A percentile compares a stretch with the other conserved stretches of the same genome.
These are phyloP conservation scores for Clivina fossor DNA, from an alignment of 2,888 invertebrate genomes.

Conservation along the genomic window DNA sequence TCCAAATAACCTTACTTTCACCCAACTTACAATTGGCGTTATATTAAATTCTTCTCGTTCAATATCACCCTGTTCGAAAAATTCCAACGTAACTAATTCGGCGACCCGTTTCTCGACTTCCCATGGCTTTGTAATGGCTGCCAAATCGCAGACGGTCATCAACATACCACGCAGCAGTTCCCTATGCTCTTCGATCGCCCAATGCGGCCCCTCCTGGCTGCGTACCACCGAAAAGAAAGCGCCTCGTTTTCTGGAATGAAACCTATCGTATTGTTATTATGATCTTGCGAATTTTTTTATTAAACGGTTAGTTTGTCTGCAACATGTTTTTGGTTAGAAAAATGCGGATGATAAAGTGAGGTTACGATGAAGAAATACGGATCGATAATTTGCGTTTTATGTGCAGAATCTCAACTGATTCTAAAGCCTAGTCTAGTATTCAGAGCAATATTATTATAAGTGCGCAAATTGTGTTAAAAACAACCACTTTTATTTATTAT, in stretches of 20 bases:
- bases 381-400: too few relatives aligned
- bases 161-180: slow-evolving; percentile 86
- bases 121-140: slow-evolving; percentile 95
- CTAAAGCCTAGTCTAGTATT: too few relatives aligned
- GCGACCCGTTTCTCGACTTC: slow-evolving; percentile 90
- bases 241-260: slow-evolving; percentile 73
- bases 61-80: slow-evolving; percentile 91
- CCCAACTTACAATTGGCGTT: slow-evolving; percentile 82
- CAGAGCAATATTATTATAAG: too few relatives aligned
- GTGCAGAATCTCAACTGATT: too few relatives aligned
- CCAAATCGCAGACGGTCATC: slow-evolving; percentile 94
- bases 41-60: slow-evolving; percentile 87
- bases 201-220: slow-evolving; percentile 58
- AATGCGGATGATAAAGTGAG: too few relatives aligned
- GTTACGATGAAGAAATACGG: too few relatives aligned
- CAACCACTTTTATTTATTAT: too few relatives aligned
- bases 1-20: neutral
- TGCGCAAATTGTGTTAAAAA: too few relatives aligned
- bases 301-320: too few relatives aligned
- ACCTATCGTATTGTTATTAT: slow-evolving; percentile 27
- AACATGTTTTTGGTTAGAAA: too few relatives aligned
- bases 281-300: too few relatives aligned
- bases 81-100: slow-evolving; percentile 87
- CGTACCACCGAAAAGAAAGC: slow-evolving; percentile 76
- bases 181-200: slow-evolving; percentile 74